Conservation (phyloP, 2,888 invertebrate genomes). For the Abscondita cerata region DNA sequence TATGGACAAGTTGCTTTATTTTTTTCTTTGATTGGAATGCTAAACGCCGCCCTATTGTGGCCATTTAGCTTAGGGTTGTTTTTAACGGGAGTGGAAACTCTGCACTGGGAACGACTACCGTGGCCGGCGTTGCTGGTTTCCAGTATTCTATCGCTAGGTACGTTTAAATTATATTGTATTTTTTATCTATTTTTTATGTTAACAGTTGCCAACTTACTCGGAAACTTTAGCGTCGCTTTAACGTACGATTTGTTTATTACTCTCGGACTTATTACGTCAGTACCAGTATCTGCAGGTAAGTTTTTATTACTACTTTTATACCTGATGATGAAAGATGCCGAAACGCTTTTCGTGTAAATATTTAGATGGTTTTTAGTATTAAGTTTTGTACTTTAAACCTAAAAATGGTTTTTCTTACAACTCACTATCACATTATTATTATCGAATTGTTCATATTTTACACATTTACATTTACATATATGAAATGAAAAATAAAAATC, state of each 20-base stretch:
- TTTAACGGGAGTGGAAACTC: conserved; percentile 84
- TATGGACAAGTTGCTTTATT: conserved; percentile 92
- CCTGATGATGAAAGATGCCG: no score
- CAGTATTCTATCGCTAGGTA: conserved; percentile 80
- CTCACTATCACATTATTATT: no score
- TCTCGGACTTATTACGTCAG: conserved; percentile 90
- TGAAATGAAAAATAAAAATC: no score
- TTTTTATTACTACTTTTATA: no score
- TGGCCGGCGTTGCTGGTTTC: conserved; percentile 87
- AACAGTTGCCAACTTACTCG: conserved; percentile 90
- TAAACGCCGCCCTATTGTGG: conserved; percentile 90
- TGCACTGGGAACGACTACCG: conserved; percentile 83
- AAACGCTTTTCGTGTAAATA: no score
- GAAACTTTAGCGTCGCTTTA: conserved; percentile 92
- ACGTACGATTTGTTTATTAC: conserved; percentile 96
- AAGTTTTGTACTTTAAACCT: no score
- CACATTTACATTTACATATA: no score
- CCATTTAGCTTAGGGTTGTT: conserved; percentile 88
- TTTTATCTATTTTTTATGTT: background rate
- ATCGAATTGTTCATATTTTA: no score
- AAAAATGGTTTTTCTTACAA: no score
- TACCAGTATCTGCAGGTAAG: conserved; percentile 92
- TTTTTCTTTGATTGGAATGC: conserved; percentile 88
- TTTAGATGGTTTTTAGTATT: no score
- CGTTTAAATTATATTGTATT: conserved; percentile 41